Percentiles rank a stretch among this genome's conserved stretches.
Conservation (phyloP, 2,113 vertebrate genomes). For the Pangasianodon gigas region DNA sequence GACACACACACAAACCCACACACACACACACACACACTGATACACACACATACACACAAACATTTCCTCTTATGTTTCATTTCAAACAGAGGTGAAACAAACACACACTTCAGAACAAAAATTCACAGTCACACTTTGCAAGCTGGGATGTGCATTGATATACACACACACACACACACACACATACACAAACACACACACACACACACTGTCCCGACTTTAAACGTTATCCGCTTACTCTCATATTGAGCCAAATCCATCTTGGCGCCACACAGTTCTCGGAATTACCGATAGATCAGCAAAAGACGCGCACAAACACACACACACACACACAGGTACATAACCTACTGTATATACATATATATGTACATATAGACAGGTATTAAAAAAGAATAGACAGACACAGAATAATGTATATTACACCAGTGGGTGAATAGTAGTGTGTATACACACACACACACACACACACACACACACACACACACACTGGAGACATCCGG, state of each 20-base stretch:
- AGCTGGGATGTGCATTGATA: not conserved
- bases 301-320: conserved; percentile 54
- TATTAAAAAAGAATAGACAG: conserved; percentile 11
- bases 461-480: conserved; percentile 39
- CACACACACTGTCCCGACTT: conserved; percentile 57
- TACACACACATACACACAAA: conserved; percentile 14
- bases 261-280: conserved; percentile 83
- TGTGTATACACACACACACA: not conserved
- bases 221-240: conserved; percentile 86
- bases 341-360: not conserved
- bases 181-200: conserved; percentile 38
- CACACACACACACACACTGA: conserved; percentile 23
- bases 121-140: not conserved
- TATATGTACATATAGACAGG: conserved; percentile 12
- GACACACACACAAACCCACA: conserved; percentile 7
- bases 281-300: conserved; percentile 79
- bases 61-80: not conserved
- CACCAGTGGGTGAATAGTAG: not conserved
- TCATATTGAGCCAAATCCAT: conserved; percentile 86
- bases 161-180: conserved; percentile 36
- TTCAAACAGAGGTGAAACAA: not conserved
- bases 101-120: conserved; percentile 4
- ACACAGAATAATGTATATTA: conserved; percentile 23
- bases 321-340: conserved; percentile 33
- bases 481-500: conserved; percentile 71